Base-by-base conservation (phyloP, 2,797 vertebrate genomes). In the Pangasius mekongensis region DNA sequence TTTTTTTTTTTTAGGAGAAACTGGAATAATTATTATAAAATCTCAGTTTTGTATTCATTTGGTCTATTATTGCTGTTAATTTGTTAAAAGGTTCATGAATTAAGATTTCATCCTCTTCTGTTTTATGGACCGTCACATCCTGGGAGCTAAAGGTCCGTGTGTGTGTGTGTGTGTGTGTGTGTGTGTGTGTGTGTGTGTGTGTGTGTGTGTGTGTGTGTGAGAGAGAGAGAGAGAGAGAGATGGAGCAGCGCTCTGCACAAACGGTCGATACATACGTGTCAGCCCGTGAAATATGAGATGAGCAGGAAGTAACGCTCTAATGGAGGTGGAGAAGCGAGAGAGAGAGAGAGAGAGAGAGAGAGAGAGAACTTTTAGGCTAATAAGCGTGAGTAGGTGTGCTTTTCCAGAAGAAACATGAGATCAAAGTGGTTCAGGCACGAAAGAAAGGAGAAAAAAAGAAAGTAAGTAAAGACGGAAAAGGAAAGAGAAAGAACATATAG, bases 271-370 rank as follows among this genome's bases (percentile, higher is more conserved):
- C 85, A 77, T 36, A 64, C 22, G 58, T 77, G 73, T 77, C 85
- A 64, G 85, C 27, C 54, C 39, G 18, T 86, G 85, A 86, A 86
- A 86, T 86, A 86, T 89, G 86, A 88, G 88, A 84, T 86, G 69
- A 89, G 83, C 83, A 62, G 78, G 76, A 82, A 86, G 71, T 78
- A n/a, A 54, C n/a, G 83, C 58, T 54, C 47, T 64, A 80, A 67
- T 87, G 77, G 74, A 69, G 49, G 71, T 62, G 56, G 27, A 49
- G 39, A 20, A 54, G 54, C 5, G 22, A 7, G n/a, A 24, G 22
- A 77, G 60, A 24, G 39, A 83, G 74, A 69, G 47, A 0, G 3
- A 62, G 30, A 52, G 22, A 64, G 81, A 67, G 27, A 43, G n/a
- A 76, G 83, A 78, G 52, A 3, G 76, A 10, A 73, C 49, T 73